Conservation (phyloP, 2,888 invertebrate species). For the Latrodectus elegans region DNA sequence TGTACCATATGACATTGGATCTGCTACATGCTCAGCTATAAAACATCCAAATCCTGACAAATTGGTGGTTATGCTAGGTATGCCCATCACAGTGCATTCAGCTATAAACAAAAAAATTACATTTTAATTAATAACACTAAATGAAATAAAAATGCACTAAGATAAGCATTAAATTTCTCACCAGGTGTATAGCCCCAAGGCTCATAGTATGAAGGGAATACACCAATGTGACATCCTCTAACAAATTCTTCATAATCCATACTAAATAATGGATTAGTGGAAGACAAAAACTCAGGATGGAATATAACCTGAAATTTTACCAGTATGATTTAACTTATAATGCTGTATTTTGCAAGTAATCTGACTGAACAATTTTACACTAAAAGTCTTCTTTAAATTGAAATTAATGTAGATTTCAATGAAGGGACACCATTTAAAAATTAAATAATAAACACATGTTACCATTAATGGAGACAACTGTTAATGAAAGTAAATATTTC, state of each 20-base stretch:
- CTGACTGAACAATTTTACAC: too few relatives aligned
- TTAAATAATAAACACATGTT: too few relatives aligned
- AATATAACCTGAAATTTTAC: conserved; percentile 85
- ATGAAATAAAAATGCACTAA: neutral
- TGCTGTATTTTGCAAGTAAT: too few relatives aligned
- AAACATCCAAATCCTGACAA: conserved; percentile 98
- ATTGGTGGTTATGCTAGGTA: conserved; percentile 98
- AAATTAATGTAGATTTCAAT: too few relatives aligned
- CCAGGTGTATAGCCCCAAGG: conserved; percentile 99
- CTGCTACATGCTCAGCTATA: conserved; percentile 97
- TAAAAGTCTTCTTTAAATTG: too few relatives aligned
- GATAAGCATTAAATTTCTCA: conserved; percentile 67
- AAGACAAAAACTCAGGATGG: conserved; percentile 98
- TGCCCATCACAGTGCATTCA: conserved; percentile 99
- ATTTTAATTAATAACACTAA: neutral
- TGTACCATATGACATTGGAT: conserved; percentile 98
- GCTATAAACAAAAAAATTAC: conserved; percentile 77
- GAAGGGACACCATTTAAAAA: too few relatives aligned
- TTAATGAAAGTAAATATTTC: too few relatives aligned
- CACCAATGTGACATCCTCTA: conserved; percentile 97
- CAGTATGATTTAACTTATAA: neutral
- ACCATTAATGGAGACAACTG: too few relatives aligned
- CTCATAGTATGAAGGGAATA: conserved; percentile 99
- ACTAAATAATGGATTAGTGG: conserved; percentile 97
- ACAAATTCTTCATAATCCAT: conserved; percentile 99